Evolutionary conservation across 1,140 invertebrate species (phyloP), one percentile per base, ranked within the genome.

Genomic region (Zaprionus tsacasi): DNA sequence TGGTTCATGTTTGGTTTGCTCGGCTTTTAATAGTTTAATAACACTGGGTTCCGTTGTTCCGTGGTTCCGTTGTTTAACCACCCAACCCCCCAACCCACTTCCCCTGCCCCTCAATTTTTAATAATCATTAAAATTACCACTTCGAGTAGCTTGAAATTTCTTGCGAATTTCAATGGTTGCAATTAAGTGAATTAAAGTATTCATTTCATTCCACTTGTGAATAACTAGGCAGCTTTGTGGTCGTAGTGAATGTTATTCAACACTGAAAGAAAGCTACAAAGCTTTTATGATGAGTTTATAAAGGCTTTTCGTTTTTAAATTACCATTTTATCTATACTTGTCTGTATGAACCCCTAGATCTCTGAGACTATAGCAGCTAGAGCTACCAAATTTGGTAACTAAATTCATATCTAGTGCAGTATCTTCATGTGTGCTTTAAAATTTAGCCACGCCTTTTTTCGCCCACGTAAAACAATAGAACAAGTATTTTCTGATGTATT

Each of bases 1-100:
- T 40, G 38, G n/a, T 48, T 48, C 45, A n/a, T n/a, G 21, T 48
- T 48, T 17, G 43, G 43, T 48, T 54, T 25, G 50, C 50, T 54
- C 11, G 40, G 21, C 21, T 21, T 21, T 67, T 43, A 35, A 64
- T 70, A 64, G 45, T 48, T 48, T 48, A 15, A 17, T 15, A 48
- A 48, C 17, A 48, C n/a, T 17, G 15, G 17, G 45, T 50, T 50
- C 45, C 45, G 45, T 50, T 50, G 17, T 50, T 17, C 10, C 17
- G 40, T 15, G 40, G n/a, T 45, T 45, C 40, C 40, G 40, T 45
- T 45, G 40, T 40, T n/a, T 21, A 21, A 21, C 21, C 21, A 30
- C 1, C 4, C 27, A 30, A 10, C n/a, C 13, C n/a, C 5, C 40
- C n/a, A n/a, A 15, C n/a, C 8, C 45, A 21, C 45, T 21, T 3